These are phyloP conservation scores for Brachypodius melanocephalos DNA, from an alignment of 2,113 vertebrate species.

Conservation along the genomic window DNA sequence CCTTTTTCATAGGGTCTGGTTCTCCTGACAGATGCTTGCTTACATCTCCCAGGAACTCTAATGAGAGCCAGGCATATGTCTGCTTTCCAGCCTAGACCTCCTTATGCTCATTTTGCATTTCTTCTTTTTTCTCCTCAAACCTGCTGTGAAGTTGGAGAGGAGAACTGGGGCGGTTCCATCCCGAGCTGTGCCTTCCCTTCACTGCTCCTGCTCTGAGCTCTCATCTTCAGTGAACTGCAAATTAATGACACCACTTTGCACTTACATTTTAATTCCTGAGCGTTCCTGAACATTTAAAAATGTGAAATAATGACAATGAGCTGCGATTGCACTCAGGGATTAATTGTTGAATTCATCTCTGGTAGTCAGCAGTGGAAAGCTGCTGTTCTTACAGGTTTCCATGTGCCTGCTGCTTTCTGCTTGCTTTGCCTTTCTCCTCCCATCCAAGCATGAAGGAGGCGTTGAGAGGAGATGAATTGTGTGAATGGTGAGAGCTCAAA, in stretches of 20 bases:
- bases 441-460: background rate
- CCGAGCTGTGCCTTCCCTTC: background rate
- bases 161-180: background rate
- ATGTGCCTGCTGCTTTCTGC: background rate
- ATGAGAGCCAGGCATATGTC: slow-evolving; percentile 20
- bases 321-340: background rate
- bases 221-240: background rate
- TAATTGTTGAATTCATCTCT: background rate
- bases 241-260: background rate
- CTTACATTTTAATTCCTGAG: background rate
- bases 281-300: background rate
- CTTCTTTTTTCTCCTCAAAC: background rate
- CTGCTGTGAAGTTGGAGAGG: background rate
- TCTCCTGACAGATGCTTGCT: slow-evolving; percentile 30
- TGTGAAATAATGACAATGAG: background rate
- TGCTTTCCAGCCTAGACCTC: background rate
- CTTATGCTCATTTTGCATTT: background rate
- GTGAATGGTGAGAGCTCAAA: background rate
- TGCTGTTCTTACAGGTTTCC: background rate
- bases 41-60: slow-evolving; percentile 29
- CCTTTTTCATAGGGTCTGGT: background rate
- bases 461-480: background rate
- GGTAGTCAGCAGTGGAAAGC: background rate
- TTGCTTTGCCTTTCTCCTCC: background rate
- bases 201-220: rapidly evolving